These are phyloP conservation scores for Aleiodes leptofemur DNA, from an alignment of 2,888 invertebrate genomes.

Conservation along the genomic window DNA sequence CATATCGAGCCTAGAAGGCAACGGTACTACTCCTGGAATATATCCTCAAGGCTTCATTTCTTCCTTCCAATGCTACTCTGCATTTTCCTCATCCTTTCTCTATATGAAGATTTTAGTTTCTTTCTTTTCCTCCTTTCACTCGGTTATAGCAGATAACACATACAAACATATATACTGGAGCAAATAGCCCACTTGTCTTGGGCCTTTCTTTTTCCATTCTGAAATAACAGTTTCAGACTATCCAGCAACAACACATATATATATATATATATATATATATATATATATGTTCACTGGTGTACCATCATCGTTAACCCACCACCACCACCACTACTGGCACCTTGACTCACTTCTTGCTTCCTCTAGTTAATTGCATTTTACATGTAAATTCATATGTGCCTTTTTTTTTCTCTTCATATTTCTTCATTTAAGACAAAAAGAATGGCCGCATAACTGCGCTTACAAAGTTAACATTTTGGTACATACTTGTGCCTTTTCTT, in stretches of 20 bases:
- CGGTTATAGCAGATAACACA: slow-evolving; percentile 25
- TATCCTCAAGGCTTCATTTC: slow-evolving; percentile 23
- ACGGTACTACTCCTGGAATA: slow-evolving; percentile 34
- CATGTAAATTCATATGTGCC: slow-evolving; percentile 65
- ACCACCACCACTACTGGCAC: background rate
- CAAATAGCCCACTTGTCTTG: slow-evolving; percentile 28
- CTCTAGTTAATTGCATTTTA: slow-evolving; percentile 63
- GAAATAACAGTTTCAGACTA: slow-evolving; percentile 32
- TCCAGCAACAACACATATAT: background rate
- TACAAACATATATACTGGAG: background rate
- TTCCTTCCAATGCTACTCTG: slow-evolving; percentile 25
- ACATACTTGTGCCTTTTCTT: slow-evolving; percentile 37
- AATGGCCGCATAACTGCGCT: slow-evolving; percentile 34
- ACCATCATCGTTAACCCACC: slow-evolving; percentile 55
- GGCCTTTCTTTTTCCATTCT: background rate
- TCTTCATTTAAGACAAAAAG: background rate
- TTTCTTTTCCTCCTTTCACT: slow-evolving; percentile 45
- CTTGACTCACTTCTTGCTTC: slow-evolving; percentile 12
- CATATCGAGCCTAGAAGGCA: background rate
- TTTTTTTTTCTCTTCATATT: slow-evolving; percentile 34
- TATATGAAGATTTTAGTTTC: background rate
- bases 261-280: no score
- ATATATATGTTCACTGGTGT: slow-evolving; percentile 6
- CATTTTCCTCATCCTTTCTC: slow-evolving; percentile 42
- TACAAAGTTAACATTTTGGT: slow-evolving; percentile 39